Percentiles rank a stretch among this genome's conserved stretches.
These are phyloP conservation scores for Nautilus pompilius DNA, from an alignment of 1,140 invertebrate genomes.

Conservation along the genomic window DNA sequence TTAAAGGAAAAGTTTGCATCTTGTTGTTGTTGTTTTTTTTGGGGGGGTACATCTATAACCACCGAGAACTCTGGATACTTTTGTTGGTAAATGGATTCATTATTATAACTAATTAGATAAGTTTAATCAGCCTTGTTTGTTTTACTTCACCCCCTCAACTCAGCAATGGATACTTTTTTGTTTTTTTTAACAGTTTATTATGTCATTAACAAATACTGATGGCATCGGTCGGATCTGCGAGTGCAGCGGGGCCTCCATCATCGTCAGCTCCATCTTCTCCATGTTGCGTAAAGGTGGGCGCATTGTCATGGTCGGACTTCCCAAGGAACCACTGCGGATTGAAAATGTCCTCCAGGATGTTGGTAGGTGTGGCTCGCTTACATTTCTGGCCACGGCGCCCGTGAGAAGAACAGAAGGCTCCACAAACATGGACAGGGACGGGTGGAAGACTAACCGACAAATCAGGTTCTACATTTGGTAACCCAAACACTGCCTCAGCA, in stretches of 20 bases:
- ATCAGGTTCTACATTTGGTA: neutral
- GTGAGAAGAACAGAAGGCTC: neutral
- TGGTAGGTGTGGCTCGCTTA: slow-evolving; percentile 19
- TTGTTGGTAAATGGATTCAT: neutral
- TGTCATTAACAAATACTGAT: slow-evolving; percentile 31
- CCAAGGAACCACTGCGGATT: slow-evolving; percentile 42
- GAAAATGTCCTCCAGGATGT: slow-evolving; percentile 45
- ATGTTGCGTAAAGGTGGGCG: slow-evolving; percentile 41
- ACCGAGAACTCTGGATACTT: neutral
- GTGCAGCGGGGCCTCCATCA: slow-evolving; percentile 32
- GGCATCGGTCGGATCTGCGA: slow-evolving; percentile 47
- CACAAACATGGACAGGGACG: neutral
- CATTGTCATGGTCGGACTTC: slow-evolving; percentile 38
- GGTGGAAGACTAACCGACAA: neutral
- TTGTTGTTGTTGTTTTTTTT: too few relatives aligned
- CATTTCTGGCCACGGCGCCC: neutral
- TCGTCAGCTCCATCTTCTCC: slow-evolving; percentile 39
- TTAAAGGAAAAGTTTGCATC: too few relatives aligned
- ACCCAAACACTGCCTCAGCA: neutral
- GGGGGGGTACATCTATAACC: neutral
- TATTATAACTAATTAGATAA: neutral
- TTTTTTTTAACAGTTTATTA: slow-evolving; percentile 40
- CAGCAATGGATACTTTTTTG: too few relatives aligned
- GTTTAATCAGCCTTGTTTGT: neutral
- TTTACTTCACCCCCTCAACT: too few relatives aligned